Evolutionary conservation across 2,113 vertebrate species (phyloP).

Genomic region (Platichthys stellatus): DNA sequence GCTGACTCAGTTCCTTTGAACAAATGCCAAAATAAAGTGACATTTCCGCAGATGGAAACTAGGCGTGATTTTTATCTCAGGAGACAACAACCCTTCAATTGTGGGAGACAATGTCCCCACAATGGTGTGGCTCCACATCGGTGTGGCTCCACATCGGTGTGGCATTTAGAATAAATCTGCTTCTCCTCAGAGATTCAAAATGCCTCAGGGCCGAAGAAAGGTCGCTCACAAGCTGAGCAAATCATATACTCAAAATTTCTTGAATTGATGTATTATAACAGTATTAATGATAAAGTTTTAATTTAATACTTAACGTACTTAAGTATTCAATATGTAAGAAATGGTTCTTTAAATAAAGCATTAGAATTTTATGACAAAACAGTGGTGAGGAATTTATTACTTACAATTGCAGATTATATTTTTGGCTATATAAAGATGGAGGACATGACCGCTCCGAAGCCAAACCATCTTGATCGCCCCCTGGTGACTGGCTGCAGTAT

Average conservation of each 20-base stretch:
- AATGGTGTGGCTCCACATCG: conserved; percentile 11
- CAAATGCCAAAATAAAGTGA: conserved; percentile 21
- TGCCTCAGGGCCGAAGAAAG: conserved; percentile 35
- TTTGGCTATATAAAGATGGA: too few species aligned
- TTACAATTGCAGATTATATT: too few species aligned
- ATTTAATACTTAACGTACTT: background rate
- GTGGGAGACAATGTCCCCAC: conserved; percentile 2
- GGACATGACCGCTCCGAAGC: too few species aligned
- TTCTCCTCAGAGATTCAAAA: conserved; percentile 15
- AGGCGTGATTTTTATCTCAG: conserved; percentile 27
- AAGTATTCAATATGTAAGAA: background rate
- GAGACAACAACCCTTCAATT: background rate
- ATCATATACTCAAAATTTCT: conserved; percentile 8
- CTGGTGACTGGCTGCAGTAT: background rate
- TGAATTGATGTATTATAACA: background rate
- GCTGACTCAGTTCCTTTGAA: conserved; percentile 1
- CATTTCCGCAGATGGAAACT: conserved; percentile 44
- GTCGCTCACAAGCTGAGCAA: conserved; percentile 24
- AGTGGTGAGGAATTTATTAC: too few species aligned
- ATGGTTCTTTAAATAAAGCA: background rate
- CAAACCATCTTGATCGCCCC: too few species aligned
- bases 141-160: conserved; percentile 31
- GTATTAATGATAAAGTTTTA: background rate
- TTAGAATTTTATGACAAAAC: background rate
- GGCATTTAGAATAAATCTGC: conserved; percentile 53